Evolutionary conservation across 2,113 vertebrate species (phyloP).

Genomic region (Alexandromys fortis): DNA sequence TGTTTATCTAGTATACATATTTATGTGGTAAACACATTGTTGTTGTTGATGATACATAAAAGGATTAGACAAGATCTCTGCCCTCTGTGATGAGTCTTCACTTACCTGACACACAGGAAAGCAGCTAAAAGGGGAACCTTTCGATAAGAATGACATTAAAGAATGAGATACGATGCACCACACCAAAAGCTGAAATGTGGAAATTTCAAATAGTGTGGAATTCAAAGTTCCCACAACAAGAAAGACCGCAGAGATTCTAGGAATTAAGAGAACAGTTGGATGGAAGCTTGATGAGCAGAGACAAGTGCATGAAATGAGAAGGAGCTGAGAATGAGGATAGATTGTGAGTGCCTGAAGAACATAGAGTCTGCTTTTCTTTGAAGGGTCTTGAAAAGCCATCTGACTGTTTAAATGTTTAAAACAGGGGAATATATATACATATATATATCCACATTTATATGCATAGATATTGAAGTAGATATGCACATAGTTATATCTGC

Average conservation of each 20-base stretch:
- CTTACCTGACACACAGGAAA: not conserved
- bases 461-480: too few species aligned
- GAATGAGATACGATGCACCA: not conserved
- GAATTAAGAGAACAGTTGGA: not conserved
- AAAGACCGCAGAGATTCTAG: not conserved
- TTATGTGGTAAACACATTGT: not conserved
- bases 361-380: not conserved
- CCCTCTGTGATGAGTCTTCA: not conserved
- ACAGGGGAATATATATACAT: too few species aligned
- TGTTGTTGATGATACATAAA: not conserved
- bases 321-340: rapidly evolving
- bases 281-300: not conserved
- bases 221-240: not conserved
- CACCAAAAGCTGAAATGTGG: not conserved
- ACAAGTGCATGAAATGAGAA: not conserved
- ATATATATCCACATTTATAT: too few species aligned
- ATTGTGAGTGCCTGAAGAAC: not conserved
- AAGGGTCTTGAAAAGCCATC: not conserved
- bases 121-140: not conserved
- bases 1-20: not conserved
- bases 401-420: not conserved
- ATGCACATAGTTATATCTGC: too few species aligned
- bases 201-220: not conserved
- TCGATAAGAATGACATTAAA: not conserved
- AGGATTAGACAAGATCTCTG: not conserved